phyloP scores from a whole-genome alignment of 1,140 invertebrate species.

The Mycetomoellerius zeteki region DNA sequence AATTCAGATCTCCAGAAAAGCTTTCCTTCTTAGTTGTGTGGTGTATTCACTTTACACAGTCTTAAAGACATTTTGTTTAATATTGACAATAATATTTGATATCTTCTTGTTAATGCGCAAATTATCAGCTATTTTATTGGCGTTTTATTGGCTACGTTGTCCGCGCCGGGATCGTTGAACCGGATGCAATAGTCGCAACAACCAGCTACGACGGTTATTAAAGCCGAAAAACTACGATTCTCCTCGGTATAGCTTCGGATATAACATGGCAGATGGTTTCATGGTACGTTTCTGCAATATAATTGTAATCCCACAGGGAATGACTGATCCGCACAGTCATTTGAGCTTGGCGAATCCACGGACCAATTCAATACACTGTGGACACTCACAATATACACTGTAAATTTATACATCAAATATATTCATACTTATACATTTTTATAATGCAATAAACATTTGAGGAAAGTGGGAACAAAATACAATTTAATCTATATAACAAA shows the following conservation, averaged over 20 bases:
- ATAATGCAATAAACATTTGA: neutral
- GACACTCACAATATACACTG: neutral
- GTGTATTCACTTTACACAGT: too few relatives aligned
- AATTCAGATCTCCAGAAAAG: too few relatives aligned
- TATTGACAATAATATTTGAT: conserved; percentile 9
- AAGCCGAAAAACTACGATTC: conserved; percentile 89
- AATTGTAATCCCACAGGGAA: conserved; percentile 20
- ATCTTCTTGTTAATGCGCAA: conserved; percentile 33
- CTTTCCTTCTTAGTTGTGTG: too few relatives aligned
- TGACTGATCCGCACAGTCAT: conserved; percentile 17
- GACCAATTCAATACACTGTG: neutral
- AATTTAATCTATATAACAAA: too few relatives aligned
- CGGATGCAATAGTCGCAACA: conserved; percentile 75
- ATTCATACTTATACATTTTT: too few relatives aligned
- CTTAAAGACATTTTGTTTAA: conserved; percentile 1
- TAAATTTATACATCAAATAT: neutral
- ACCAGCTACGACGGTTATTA: conserved; percentile 78
- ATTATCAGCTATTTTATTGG: conserved; percentile 54
- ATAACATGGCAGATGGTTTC: conserved; percentile 90
- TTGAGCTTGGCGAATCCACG: neutral
- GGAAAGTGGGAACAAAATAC: neutral
- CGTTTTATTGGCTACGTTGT: conserved; percentile 78
- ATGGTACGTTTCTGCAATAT: conserved; percentile 85
- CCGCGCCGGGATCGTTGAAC: conserved; percentile 76
- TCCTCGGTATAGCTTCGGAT: conserved; percentile 91